Evolutionary conservation across 2,888 invertebrate species (phyloP).

Genomic region (Tuberolachnus salignus): DNA sequence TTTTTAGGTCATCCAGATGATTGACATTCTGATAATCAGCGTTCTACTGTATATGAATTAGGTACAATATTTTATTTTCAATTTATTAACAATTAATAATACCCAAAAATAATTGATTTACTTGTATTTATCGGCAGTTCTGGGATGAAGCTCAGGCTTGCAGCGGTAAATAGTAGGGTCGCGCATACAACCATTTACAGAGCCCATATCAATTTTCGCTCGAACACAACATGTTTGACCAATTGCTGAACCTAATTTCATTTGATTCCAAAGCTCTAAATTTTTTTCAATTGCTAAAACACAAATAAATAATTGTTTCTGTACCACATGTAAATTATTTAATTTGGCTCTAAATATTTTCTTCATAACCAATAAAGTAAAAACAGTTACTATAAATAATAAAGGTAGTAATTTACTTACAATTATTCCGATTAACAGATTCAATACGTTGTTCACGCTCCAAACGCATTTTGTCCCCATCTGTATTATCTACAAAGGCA

Average conservation of each 20-base stretch:
- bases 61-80: too few relatives aligned
- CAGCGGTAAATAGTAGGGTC: conserved; percentile 97
- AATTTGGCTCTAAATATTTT: not conserved
- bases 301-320: not conserved
- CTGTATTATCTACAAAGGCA: conserved; percentile 96
- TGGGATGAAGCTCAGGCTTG: conserved; percentile 92
- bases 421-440: conserved; percentile 82
- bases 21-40: too few relatives aligned
- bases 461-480: conserved; percentile 90
- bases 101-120: conserved; percentile 65
- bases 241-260: conserved; percentile 79
- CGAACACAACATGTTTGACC: conserved; percentile 93
- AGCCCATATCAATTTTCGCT: conserved; percentile 97
- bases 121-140: conserved; percentile 95
- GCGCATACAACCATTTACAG: conserved; percentile 93
- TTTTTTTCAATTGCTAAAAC: conserved; percentile 80
- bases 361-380: too few relatives aligned
- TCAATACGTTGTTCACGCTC: conserved; percentile 89
- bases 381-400: too few relatives aligned
- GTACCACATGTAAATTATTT: too few relatives aligned
- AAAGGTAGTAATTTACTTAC: conserved; percentile 66
- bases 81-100: too few relatives aligned
- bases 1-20: too few relatives aligned
- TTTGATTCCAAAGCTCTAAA: conserved; percentile 89
- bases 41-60: too few relatives aligned